Percentiles rank a stretch among this genome's conserved stretches.
phyloP scores from a whole-genome alignment of 2,797 vertebrate genomes.

The Centropyge bicolor region DNA sequence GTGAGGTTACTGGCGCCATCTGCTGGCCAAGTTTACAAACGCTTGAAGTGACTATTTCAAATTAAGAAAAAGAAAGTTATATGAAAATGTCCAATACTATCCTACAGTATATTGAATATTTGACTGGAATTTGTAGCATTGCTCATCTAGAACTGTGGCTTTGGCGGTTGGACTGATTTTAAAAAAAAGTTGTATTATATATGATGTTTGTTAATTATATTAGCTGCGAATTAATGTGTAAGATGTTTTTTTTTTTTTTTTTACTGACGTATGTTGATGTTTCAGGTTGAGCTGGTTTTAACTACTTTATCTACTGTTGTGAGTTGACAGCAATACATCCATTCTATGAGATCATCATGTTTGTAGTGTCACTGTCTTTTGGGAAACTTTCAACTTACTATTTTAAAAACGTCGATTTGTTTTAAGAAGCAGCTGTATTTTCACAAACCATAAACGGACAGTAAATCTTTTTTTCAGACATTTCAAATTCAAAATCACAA shows the following conservation, averaged over 20 bases:
- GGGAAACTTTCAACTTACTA: too few relatives aligned
- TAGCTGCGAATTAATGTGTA: background rate
- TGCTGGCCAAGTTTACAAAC: constrained; percentile 51
- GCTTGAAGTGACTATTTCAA: background rate
- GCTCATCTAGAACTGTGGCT: background rate
- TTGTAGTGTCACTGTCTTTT: too few relatives aligned
- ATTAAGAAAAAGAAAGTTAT: background rate
- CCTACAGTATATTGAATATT: background rate
- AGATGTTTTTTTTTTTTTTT: background rate
- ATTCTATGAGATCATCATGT: background rate
- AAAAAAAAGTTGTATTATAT: too few relatives aligned
- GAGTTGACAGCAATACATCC: background rate
- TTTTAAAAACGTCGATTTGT: too few relatives aligned
- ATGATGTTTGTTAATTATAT: too few relatives aligned
- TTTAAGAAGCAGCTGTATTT: too few relatives aligned
- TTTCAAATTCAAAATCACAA: too few relatives aligned
- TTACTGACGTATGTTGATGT: background rate
- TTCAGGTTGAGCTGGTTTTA: background rate
- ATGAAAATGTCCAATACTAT: background rate
- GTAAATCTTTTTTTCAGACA: too few relatives aligned
- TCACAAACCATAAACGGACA: too few relatives aligned
- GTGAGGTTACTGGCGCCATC: constrained; percentile 60
- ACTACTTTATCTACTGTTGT: background rate
- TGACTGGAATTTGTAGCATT: background rate
- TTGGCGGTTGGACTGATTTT: background rate